Evolutionary conservation across 2,113 vertebrate species (phyloP), one percentile per base, ranked within the genome.

Genomic region (Dipodomys merriami): DNA sequence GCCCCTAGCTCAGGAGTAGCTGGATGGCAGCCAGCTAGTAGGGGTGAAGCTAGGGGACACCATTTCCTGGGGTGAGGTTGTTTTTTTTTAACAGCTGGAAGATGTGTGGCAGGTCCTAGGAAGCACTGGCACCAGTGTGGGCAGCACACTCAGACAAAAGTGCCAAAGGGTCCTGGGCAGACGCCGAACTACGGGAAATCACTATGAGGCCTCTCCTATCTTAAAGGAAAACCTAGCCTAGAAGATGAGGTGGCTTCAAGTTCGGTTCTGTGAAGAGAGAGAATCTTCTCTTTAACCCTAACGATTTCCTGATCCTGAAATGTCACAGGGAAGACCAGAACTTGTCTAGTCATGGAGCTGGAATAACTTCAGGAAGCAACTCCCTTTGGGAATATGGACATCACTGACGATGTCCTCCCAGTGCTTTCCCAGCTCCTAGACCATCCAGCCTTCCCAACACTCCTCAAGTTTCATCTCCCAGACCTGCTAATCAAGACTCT

Each of bases 11-110:
- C 64, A 35, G 35, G 49, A 81, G 22, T 5, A 29, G 49, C 88
- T 93, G 74, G 78, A 82, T 18, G 25, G 68, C 78, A 83, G 71
- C 64, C 76, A 62, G 49, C 22, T 60, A 68, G 67, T 27, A 25
- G 65, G 27, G 19, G 44, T 7, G 23, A 93, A 86, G 46, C 64
- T 27, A 10, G 16, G 65, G 33, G 49, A 76, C 62, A 79, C 73
- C 5, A 12, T 93, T 84, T 94, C 49, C 84, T 68, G 16, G 46
- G 80, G 57, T 78, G 73, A 85, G 13, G 6, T 18, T 82, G 72
- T 64, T 84, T 39, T 39, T 39, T 39, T 39, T 76, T 90, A 71
- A 23, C n/a, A 73, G 22, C 35, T 62, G 4, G n/a, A 93, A 29
- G 25, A 69, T 83, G 86, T 69, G 82, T 92, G 22, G 64, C 30